Evolutionary conservation across 2,888 invertebrate species (phyloP), one percentile per base, ranked within the genome.

Genomic region (Dolomedes plantarius): DNA sequence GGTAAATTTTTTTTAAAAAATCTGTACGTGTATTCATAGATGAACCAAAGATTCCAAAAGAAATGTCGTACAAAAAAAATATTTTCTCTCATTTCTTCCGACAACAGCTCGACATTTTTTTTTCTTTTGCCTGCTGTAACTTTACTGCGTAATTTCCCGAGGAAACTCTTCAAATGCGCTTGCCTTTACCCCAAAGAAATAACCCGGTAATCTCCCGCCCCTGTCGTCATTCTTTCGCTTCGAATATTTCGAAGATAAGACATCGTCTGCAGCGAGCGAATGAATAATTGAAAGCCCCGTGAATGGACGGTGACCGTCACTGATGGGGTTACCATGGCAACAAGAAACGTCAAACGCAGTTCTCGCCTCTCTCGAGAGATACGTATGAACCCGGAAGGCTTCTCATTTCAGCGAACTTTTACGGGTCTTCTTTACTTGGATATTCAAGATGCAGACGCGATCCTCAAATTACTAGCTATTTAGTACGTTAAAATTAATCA

Each of bases 291-390:
- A 73, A n/a, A 19, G 31, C n/a, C 1, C 39, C 64, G 5, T 19
- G 32, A 50, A 80, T 79, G 65, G 64, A 80, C 73, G 46, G 36
- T 13, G 32, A 41, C 69, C 62, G 64, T 69, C 56, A 13, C 46
- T 36, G 69, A 64, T 31, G 46, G 5, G 27, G 82, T 82, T 82
- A 16, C 75, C 67, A 82, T 82, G 41, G 64, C 23, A 23, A 75
- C 82, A 39, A 56, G 31, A 28, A 39, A 74, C 32, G 28, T 74
- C 50, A 81, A 7, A 39, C 46, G 31, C 27, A 32, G 46, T 68
- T 56, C 23, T 2, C 23, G 6, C 9, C 41, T 46, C 56, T 56
- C 5, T 3, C n/a, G 56, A 16, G 56, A 3, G 16, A 1, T 7
- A 3, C 2, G 23, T n/a, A 56, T 23, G n/a, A 2, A 23, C 19